A percentile compares a stretch with the other conserved stretches of the same genome.
These are phyloP conservation scores for Peromyscus polionotus DNA, from an alignment of 2,113 vertebrate species.

Conservation along the genomic window DNA sequence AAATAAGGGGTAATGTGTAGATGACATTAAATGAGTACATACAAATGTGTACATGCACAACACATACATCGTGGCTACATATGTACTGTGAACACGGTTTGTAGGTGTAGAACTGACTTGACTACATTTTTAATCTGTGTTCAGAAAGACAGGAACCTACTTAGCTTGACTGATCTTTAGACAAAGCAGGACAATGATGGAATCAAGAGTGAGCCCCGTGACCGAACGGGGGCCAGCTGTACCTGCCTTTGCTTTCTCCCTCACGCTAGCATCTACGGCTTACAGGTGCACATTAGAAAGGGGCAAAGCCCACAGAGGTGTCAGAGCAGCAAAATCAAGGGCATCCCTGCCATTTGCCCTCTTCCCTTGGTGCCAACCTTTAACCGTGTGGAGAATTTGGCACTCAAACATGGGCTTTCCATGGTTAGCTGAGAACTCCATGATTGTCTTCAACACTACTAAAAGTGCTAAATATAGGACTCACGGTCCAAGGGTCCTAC, in stretches of 20 bases:
- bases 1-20: not conserved
- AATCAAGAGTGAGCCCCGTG: slow-evolving; percentile 1
- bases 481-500: not conserved
- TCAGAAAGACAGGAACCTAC: slow-evolving; percentile 67
- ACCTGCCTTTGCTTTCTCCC: slow-evolving; percentile 63
- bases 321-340: too few species aligned
- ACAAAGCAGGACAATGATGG: slow-evolving; percentile 56
- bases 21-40: not conserved
- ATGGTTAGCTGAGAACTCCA: not conserved
- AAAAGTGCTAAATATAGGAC: not conserved
- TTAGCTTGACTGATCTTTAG: slow-evolving; percentile 66
- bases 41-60: not conserved
- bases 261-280: not conserved
- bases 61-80: rapidly evolving
- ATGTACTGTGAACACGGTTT: not conserved
- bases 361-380: not conserved
- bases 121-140: slow-evolving; percentile 64
- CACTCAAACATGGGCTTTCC: not conserved
- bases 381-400: not conserved
- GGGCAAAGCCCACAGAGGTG: rapidly evolving
- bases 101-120: not conserved
- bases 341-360: not conserved
- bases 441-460: not conserved
- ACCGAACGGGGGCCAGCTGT: not conserved
- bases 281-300: not conserved